Percentiles rank a stretch among this genome's conserved stretches.
phyloP scores from a whole-genome alignment of 2,113 vertebrate species.

The Rhinoptilus africanus region DNA sequence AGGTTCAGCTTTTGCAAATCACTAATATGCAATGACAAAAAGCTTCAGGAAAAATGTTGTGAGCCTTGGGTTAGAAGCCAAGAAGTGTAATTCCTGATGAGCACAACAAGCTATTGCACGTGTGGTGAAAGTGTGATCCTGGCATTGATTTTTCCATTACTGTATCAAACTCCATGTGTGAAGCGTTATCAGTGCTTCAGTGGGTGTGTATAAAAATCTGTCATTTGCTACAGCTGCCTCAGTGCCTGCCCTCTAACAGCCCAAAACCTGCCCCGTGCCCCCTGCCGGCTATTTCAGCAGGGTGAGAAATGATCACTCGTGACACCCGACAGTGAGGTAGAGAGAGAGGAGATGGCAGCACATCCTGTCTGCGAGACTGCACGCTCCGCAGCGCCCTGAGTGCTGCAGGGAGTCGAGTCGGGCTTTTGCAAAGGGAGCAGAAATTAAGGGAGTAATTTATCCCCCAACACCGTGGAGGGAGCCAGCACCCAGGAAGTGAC shows the following conservation, averaged over 20 bases:
- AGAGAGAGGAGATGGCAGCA: neutral
- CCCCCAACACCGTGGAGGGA: accelerated
- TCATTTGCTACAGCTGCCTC: neutral
- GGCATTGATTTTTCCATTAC: slow-evolving; percentile 26
- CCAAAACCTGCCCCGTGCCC: neutral
- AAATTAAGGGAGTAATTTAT: neutral
- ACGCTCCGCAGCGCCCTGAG: neutral
- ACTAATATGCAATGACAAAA: neutral
- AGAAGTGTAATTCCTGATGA: neutral
- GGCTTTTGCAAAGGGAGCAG: neutral
- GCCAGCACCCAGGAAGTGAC: accelerated
- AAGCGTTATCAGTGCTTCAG: neutral
- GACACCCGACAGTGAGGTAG: neutral
- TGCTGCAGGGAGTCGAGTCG: neutral
- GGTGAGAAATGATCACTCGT: neutral
- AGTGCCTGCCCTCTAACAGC: neutral
- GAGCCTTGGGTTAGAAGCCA: neutral
- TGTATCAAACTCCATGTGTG: neutral
- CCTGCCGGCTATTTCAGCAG: accelerated
- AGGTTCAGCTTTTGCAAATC: neutral
- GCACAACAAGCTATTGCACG: neutral
- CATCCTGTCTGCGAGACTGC: neutral
- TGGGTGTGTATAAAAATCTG: neutral
- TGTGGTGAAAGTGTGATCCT: neutral
- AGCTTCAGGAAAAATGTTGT: neutral